A percentile compares a stretch with the other conserved stretches of the same genome.
Conservation (phyloP, 2,113 vertebrate species). For the Penelope pileata region DNA sequence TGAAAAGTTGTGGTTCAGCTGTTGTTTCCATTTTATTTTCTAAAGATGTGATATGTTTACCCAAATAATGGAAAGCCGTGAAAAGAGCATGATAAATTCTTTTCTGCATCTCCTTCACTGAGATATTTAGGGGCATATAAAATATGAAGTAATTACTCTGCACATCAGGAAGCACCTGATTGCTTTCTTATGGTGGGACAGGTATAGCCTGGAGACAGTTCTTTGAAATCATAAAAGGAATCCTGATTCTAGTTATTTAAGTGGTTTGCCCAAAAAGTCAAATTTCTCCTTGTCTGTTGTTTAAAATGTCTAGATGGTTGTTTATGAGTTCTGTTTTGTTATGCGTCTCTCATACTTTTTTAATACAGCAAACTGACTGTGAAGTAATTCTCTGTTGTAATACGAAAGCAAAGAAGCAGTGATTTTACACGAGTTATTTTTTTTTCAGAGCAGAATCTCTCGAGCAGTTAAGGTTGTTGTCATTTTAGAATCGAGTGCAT, state of each 20-base stretch:
- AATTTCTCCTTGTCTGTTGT: slow-evolving; percentile 31
- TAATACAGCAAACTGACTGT: neutral
- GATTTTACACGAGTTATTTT: neutral
- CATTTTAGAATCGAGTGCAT: neutral
- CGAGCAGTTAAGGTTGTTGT: neutral
- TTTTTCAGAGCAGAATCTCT: slow-evolving; percentile 7
- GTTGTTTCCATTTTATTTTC: slow-evolving; percentile 56
- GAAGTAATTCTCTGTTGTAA: neutral
- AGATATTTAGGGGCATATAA: neutral
- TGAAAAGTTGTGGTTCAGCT: slow-evolving; percentile 54
- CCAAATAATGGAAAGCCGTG: slow-evolving; percentile 19
- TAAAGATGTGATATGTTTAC: slow-evolving; percentile 37
- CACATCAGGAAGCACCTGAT: neutral
- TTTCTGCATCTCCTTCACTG: neutral
- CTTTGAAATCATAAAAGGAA: slow-evolving; percentile 32
- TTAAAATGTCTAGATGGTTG: neutral
- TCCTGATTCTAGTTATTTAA: slow-evolving; percentile 42
- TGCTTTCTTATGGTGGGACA: neutral
- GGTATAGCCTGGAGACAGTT: neutral
- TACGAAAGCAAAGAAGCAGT: neutral
- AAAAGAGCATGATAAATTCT: slow-evolving; percentile 24
- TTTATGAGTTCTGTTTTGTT: slow-evolving; percentile 3
- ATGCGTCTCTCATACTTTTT: neutral
- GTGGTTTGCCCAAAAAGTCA: slow-evolving; percentile 29
- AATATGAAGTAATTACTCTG: neutral